Conservation (phyloP, 2,888 invertebrate species). For the Idaea dimidiata region DNA sequence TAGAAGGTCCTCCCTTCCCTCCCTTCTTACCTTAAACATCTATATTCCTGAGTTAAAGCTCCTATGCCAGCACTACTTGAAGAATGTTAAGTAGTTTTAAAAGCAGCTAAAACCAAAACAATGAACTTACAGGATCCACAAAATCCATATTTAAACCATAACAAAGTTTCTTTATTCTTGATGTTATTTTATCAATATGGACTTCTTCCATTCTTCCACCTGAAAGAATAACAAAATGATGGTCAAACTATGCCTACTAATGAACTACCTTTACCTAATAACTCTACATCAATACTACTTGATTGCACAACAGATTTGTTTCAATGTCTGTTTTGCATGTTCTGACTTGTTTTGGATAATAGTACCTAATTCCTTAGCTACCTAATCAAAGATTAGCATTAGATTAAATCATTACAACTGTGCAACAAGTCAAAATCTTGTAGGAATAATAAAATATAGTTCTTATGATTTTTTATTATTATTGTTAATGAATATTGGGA, state of each 20-base stretch:
- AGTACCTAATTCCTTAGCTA: not conserved
- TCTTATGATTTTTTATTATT: too few species aligned
- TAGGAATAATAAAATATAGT: too few species aligned
- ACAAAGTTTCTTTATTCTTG: conserved; percentile 95
- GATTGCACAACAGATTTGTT: too few species aligned
- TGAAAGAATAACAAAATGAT: conserved; percentile 45
- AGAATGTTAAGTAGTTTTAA: too few species aligned
- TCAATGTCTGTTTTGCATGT: too few species aligned
- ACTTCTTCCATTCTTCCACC: conserved; percentile 95
- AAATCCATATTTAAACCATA: conserved; percentile 97
- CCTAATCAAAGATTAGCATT: too few species aligned
- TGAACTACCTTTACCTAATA: not conserved
- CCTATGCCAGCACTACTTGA: conserved; percentile 61
- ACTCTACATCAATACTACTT: not conserved
- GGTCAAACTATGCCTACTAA: conserved; percentile 1
- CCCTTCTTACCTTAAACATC: too few species aligned
- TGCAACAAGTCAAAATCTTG: too few species aligned
- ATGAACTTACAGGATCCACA: conserved; percentile 93
- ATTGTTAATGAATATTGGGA: too few species aligned
- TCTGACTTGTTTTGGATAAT: not conserved
- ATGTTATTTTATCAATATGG: conserved; percentile 98
- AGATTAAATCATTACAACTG: too few species aligned
- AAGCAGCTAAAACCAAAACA: conserved; percentile 6
- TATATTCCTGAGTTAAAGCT: too few species aligned
- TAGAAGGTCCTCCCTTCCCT: too few species aligned